Evolutionary conservation across 2,797 vertebrate genomes (phyloP), one percentile per base, ranked within the genome.

Genomic region (Onychomys leucogaster): DNA sequence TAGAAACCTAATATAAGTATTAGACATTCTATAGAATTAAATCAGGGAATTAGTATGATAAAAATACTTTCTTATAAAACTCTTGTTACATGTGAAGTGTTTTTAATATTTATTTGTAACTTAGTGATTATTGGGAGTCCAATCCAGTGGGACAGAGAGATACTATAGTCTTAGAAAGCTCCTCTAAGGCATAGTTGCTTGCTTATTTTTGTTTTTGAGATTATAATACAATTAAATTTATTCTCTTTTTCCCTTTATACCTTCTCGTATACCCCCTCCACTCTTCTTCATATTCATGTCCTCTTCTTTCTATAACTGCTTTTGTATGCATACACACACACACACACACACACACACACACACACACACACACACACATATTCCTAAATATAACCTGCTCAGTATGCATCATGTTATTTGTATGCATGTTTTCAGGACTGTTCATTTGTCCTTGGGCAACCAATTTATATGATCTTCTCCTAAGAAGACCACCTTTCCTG

Each of bases 21-120:
- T 73, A 77, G 63, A 52, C 0, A 75, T 32, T n/a, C 5, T 57
- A 7, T 85, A 13, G 34, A 89, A 80, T 71, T 57, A 69, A 52
- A 59, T 65, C 46, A 90, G 21, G 73, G 34, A 93, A 89, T 87
- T 69, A 84, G 34, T 41, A 94, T 92, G 13, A 75, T 81, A 61
- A 80, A 89, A 94, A 80, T 94, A 86, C 65, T 81, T 77, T 90
- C 32, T 94, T 52, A 84, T 57, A 77, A 84, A 93, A 85, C 13
- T 93, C 55, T 93, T 71, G 16, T 11, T 12, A 73, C 0, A 73
- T 17, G 46, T 34, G 73, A 55, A 73, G 6, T 34, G 8, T 14
- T 94, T 96, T 89, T 11, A 46, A 73, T 94, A 57, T 75, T 86
- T 89, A 71, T 91, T 69, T 91, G 14, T 73, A 78, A 83, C 57